Base-by-base conservation (phyloP, 2,797 vertebrate species). In the Valencia hispanica region DNA sequence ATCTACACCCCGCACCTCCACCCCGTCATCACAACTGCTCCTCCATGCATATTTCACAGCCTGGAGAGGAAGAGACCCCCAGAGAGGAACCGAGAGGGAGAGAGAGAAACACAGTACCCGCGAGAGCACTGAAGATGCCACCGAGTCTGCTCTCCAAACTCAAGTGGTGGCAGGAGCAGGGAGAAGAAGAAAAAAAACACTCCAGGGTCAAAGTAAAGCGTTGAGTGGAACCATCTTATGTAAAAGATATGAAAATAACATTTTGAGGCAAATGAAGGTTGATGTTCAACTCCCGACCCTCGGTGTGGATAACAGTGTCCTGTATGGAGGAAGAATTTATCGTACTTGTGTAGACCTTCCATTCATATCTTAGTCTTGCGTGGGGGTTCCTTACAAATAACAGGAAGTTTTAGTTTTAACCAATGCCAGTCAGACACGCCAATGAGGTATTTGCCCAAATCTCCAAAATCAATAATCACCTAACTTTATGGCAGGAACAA, bases 21-120 rank as follows among this genome's bases (percentile, higher is more conserved):
- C 61, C 68, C 69, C 73, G 74, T 72, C 85, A 73, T 83, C 73
- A 61, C 82, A 71, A 78, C 72, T 27, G 53, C 76, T 85, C 63
- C 34, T 72, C 71, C 81, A 87, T 90, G 73, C 83, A 89, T 90
- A 86, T 90, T 91, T 92, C 70, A 91, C 86, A 80, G 79, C 80
- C 65, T 74, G 78, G 27, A 78, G 79, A 81, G 65, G 65, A 59
- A n/a, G 41, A 59, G 48, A 80, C 65, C 73, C n/a, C 74, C 36
- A 70, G 63, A 70, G 47, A 74, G 20, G 55, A 68, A 61, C 8
- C 57, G 25, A 72, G 36, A 51, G 50, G 7, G 39, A 68, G 63
- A 66, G 63, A 72, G 36, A 51, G 34, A 50, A 50, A 61, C 34
- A 80, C 5, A 27, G 57, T 50, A 43, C 76, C 73, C 30, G 20